Percentiles rank a stretch among this genome's conserved stretches.
phyloP scores from a whole-genome alignment of 2,797 vertebrate species.

The Pygocentrus nattereri region DNA sequence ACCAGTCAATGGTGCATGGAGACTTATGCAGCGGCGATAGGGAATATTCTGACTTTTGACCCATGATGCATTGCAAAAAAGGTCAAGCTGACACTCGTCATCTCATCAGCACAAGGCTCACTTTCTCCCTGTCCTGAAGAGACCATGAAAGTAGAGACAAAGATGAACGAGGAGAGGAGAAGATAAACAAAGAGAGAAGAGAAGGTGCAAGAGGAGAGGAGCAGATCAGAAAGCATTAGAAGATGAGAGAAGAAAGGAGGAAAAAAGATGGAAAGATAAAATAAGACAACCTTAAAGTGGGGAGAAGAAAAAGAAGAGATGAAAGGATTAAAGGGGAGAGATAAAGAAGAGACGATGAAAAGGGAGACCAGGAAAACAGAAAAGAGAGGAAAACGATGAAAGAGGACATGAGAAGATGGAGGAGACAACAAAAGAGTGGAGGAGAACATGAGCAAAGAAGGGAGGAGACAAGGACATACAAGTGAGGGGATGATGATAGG shows the following conservation, averaged over 20 bases:
- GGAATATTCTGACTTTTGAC: slow-evolving; percentile 76
- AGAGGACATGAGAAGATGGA: too few species aligned
- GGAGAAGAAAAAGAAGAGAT: not conserved
- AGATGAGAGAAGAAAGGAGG: too few species aligned
- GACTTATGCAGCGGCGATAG: slow-evolving; percentile 69
- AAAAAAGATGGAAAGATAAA: too few species aligned
- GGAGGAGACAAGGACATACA: not conserved
- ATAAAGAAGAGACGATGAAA: not conserved
- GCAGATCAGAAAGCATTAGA: too few species aligned
- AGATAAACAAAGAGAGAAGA: too few species aligned
- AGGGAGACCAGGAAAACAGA: too few species aligned
- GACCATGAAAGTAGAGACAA: not conserved
- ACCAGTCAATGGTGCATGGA: slow-evolving; percentile 74
- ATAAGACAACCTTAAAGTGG: not conserved
- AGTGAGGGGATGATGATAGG: not conserved
- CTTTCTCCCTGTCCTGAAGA: slow-evolving; percentile 72
- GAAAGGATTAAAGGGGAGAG: not conserved
- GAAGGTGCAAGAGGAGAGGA: too few species aligned
- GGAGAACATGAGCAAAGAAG: not conserved
- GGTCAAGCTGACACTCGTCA: slow-evolving; percentile 82
- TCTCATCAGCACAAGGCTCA: slow-evolving; percentile 72
- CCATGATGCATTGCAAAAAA: slow-evolving; percentile 82
- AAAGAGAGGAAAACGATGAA: too few species aligned
- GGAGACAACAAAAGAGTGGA: not conserved
- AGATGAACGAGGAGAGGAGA: not conserved